A percentile compares a stretch with the other conserved stretches of the same genome.
Conservation (phyloP, 2,888 invertebrate genomes). For the Standfussiana lucernea region DNA sequence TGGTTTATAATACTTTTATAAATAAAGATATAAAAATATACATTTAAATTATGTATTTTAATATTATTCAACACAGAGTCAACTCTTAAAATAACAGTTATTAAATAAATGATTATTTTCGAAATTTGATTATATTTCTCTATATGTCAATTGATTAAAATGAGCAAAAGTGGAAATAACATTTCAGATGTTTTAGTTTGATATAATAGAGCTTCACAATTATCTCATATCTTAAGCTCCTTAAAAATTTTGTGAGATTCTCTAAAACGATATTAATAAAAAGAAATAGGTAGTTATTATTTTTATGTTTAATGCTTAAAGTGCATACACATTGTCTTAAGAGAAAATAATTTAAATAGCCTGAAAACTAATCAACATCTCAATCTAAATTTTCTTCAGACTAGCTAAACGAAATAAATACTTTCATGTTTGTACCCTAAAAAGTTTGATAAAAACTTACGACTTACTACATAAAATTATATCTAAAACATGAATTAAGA, state of each 20-base stretch:
- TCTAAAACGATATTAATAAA: conserved; percentile 63
- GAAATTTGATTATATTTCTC: conserved; percentile 63
- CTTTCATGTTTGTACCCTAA: conserved; percentile 85
- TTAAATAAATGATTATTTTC: conserved; percentile 75
- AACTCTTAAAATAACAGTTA: conserved; percentile 84
- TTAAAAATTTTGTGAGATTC: conserved; percentile 81
- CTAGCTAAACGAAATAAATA: conserved; percentile 86
- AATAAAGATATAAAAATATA: conserved; percentile 89
- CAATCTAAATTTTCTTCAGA: conserved; percentile 75
- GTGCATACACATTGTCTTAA: conserved; percentile 55
- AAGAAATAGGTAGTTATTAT: conserved; percentile 41
- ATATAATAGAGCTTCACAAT: conserved; percentile 59
- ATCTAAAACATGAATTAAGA: conserved; percentile 76
- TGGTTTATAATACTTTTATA: conserved; percentile 85
- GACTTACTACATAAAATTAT: conserved; percentile 80
- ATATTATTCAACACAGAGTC: conserved; percentile 86
- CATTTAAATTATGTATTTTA: conserved; percentile 85
- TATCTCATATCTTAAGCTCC: conserved; percentile 68
- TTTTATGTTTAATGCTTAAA: conserved; percentile 45
- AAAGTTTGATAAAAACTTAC: conserved; percentile 79
- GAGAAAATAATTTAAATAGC: conserved; percentile 60
- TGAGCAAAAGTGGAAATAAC: conserved; percentile 69
- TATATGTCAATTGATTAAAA: conserved; percentile 68
- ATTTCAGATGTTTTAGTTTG: conserved; percentile 61
- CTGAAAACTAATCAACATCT: conserved; percentile 68